Base-by-base conservation (phyloP, 2,888 invertebrate genomes). In the Drosophila paracracens region DNA sequence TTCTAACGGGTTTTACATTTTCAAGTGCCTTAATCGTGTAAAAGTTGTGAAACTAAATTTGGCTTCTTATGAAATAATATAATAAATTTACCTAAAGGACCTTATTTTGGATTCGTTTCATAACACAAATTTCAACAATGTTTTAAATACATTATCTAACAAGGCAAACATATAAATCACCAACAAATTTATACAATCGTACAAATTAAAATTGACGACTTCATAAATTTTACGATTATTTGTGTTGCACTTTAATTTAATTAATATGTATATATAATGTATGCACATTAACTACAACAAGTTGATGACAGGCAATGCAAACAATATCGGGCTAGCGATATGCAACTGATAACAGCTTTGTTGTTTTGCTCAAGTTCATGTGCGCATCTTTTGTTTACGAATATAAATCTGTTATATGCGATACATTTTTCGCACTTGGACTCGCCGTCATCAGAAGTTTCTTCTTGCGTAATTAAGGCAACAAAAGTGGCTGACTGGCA, bases 401-500 rank as follows among this genome's bases (percentile, higher is more conserved):
- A 66, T 25, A 53, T 50, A 48, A 76, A 76, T 70, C 58, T 70
- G 69, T 56, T 70, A 62, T 46, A 27, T 61, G 48, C 21, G 54
- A 48, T 59, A 35, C 10, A 65, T 48, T 74, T 79, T 67, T 87
- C 79, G 65, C 88, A 82, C 82, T 60, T 85, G 59, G 33, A 40
- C 36, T 54, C 66, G 61, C 64, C 51, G 54, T 60, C 62, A 66
- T 66, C 67, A 60, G 64, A 67, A 71, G 74, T 68, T 65, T 70
- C 36, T 78, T 72, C 64, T 81, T 78, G 50, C 68, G 31, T 64
- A 72, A 61, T 77, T 53, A 48, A 53, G 51, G 54, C 67, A 36
- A 53, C 36, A 46, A 36, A 50, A 64, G 54, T 70, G 43, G 38
- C 51, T 40, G 46, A 36, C 58, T 48, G 31, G 18, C 29, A 48